A percentile compares a stretch with the other conserved stretches of the same genome.
These are phyloP conservation scores for Carterocephalus palaemon DNA, from an alignment of 2,888 invertebrate species.

Conservation along the genomic window DNA sequence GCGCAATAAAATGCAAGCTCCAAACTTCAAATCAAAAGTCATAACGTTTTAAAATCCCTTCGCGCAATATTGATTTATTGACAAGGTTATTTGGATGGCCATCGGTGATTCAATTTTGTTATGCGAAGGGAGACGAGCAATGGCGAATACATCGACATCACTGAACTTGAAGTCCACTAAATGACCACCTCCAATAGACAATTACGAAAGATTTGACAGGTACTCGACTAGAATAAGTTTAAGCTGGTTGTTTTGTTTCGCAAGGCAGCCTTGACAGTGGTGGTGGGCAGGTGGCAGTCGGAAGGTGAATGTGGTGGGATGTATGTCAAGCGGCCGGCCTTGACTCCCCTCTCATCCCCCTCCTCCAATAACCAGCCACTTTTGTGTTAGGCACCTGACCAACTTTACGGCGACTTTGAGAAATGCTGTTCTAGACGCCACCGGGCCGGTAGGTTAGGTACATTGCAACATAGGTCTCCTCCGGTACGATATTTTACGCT, in stretches of 20 bases:
- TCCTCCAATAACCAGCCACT: constrained; percentile 41
- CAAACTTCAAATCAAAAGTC: constrained; percentile 6
- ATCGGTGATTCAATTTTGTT: not conserved
- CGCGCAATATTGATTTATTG: not conserved
- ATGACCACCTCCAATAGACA: constrained; percentile 23
- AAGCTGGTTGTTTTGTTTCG: constrained; percentile 49
- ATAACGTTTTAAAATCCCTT: not conserved
- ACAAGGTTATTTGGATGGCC: constrained; percentile 4
- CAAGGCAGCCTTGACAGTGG: constrained; percentile 74
- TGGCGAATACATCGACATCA: constrained; percentile 7
- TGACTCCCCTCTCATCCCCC: constrained; percentile 65
- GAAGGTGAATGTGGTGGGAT: constrained; percentile 75
- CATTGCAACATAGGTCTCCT: constrained; percentile 8
- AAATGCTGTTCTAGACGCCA: constrained; percentile 14
- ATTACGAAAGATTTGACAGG: constrained; percentile 46
- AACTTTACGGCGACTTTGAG: constrained; percentile 16
- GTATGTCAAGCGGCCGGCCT: constrained; percentile 69
- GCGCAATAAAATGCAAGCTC: no score
- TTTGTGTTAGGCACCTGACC: constrained; percentile 39
- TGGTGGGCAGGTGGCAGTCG: constrained; percentile 61
- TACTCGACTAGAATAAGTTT: constrained; percentile 43
- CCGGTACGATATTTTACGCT: not conserved
- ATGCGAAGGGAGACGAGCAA: not conserved
- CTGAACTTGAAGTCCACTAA: constrained; percentile 33
- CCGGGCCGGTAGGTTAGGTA: no score